These are phyloP conservation scores for Laticauda laticaudata DNA, from an alignment of 2,113 vertebrate genomes.

Conservation along the genomic window DNA sequence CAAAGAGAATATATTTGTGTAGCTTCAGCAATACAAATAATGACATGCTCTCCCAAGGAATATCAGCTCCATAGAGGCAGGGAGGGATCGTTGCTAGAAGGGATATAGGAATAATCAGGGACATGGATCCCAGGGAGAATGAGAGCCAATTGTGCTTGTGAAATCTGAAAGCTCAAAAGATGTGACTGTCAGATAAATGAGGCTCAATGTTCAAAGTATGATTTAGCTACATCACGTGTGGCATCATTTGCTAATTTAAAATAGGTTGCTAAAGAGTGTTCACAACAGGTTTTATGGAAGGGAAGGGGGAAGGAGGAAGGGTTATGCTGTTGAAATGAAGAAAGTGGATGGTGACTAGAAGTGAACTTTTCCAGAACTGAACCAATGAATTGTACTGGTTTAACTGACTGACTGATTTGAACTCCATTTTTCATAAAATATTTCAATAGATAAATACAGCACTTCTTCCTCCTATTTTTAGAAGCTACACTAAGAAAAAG, in stretches of 20 bases:
- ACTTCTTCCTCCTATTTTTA: background rate
- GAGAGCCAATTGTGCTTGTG: background rate
- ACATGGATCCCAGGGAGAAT: background rate
- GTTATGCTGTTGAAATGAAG: background rate
- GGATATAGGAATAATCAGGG: background rate
- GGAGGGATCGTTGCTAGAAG: background rate
- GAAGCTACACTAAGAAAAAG: background rate
- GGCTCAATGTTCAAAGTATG: background rate
- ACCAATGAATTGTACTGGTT: background rate
- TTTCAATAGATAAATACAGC: background rate
- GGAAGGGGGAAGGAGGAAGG: background rate
- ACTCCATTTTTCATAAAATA: background rate
- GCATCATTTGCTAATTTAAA: background rate
- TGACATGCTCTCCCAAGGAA: background rate
- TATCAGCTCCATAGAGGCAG: background rate
- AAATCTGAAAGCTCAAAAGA: background rate
- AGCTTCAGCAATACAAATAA: background rate
- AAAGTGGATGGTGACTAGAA: background rate
- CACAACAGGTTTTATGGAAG: background rate
- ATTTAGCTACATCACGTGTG: background rate
- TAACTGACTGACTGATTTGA: background rate
- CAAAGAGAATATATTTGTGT: background rate
- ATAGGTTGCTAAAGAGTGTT: background rate
- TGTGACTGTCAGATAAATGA: background rate
- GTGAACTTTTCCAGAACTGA: background rate